These are phyloP conservation scores for Sminthurides bifidus DNA, from an alignment of 1,140 invertebrate species.

Conservation along the genomic window DNA sequence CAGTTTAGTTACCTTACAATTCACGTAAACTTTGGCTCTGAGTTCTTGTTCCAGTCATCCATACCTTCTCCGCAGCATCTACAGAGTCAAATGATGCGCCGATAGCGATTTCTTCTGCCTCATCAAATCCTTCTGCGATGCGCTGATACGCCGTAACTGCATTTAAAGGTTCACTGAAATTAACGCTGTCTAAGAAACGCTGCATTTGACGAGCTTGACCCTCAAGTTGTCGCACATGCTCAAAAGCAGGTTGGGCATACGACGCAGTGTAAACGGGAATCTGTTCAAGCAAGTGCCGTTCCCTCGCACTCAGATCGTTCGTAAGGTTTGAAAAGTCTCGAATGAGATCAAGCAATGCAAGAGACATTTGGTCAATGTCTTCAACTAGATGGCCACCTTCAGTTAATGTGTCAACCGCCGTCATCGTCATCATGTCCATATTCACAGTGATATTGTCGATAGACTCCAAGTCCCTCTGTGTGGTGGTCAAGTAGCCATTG, in stretches of 20 bases:
- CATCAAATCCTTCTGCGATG: conserved; percentile 21
- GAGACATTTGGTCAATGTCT: conserved; percentile 22
- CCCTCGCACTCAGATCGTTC: conserved; percentile 33
- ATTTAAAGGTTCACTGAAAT: conserved; percentile 6
- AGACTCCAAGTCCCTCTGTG: not conserved
- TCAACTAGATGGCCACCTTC: conserved; percentile 3
- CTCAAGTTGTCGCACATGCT: conserved; percentile 15
- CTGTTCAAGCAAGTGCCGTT: conserved; percentile 31
- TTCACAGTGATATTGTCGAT: conserved; percentile 15
- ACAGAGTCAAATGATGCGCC: conserved; percentile 4
- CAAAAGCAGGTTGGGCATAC: conserved; percentile 34
- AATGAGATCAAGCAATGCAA: conserved; percentile 19
- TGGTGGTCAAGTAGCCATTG: conserved; percentile 1
- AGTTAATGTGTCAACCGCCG: conserved; percentile 5
- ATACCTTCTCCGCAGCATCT: conserved; percentile 6
- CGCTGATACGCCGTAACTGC: conserved; percentile 20
- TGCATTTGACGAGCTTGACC: conserved; percentile 4
- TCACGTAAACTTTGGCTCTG: not conserved
- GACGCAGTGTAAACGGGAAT: conserved; percentile 35
- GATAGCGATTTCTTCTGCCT: conserved; percentile 11
- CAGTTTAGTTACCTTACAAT: not conserved
- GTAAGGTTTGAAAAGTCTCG: conserved; percentile 33
- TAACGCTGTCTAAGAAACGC: conserved; percentile 4
- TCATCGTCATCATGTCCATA: conserved; percentile 7
- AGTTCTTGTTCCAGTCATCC: not conserved